These are phyloP conservation scores for Lasioglossum calceatum DNA, from an alignment of 2,888 invertebrate genomes.

Conservation along the genomic window DNA sequence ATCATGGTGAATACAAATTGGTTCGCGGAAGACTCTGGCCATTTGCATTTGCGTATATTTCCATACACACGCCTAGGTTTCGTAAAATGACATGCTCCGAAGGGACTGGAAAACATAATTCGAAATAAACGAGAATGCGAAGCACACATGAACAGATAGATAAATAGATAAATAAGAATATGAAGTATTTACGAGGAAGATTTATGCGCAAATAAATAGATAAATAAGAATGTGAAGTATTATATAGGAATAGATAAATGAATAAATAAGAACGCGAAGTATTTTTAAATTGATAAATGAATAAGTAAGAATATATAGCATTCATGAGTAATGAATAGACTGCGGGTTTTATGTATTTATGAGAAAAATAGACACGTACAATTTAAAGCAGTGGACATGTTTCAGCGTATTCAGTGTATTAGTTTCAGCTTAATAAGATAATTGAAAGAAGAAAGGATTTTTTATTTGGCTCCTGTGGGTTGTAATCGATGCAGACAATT, in stretches of 20 bases:
- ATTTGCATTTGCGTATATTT: not conserved
- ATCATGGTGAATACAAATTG: constrained; percentile 12
- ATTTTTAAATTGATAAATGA: not conserved
- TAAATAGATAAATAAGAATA: not conserved
- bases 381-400: too few species aligned
- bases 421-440: too few species aligned
- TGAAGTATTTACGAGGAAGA: not conserved
- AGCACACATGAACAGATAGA: too few species aligned
- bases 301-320: not conserved
- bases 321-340: not conserved
- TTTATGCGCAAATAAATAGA: not conserved
- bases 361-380: too few species aligned
- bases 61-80: not conserved
- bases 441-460: too few species aligned
- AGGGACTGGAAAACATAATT: not conserved
- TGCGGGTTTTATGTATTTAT: too few species aligned
- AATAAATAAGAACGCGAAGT: not conserved
- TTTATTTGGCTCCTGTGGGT: too few species aligned
- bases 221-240: not conserved
- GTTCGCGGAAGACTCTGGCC: not conserved
- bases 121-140: not conserved
- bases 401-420: too few species aligned
- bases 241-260: not conserved
- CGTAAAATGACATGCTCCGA: not conserved
- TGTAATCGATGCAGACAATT: too few species aligned